A percentile compares a stretch with the other conserved stretches of the same genome.
Conservation (phyloP, 2,797 vertebrate genomes). For the Sebastes ruberrimus region DNA sequence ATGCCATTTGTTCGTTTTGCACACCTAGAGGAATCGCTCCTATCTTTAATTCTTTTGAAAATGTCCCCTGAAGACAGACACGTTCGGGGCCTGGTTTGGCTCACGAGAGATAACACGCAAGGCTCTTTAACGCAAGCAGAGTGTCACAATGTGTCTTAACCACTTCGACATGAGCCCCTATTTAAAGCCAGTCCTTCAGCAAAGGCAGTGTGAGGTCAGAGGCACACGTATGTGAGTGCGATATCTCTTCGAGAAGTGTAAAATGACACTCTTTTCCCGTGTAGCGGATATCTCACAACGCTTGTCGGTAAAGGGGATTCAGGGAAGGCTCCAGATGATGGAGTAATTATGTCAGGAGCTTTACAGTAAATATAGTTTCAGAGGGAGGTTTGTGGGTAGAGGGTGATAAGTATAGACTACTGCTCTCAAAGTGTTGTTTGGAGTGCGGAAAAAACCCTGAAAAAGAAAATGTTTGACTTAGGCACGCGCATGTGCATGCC, state of each 20-base stretch:
- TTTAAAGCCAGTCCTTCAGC: constrained; percentile 61
- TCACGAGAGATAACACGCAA: constrained; percentile 26
- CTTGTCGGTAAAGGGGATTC: constrained; percentile 6
- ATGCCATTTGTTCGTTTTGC: background rate
- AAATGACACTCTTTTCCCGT: constrained; percentile 32
- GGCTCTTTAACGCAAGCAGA: constrained; percentile 38
- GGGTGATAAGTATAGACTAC: constrained; percentile 24
- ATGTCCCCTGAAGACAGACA: background rate
- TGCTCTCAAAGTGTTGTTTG: constrained; percentile 11
- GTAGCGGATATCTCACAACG: background rate
- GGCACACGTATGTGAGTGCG: constrained; percentile 37
- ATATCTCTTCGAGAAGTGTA: constrained; percentile 46
- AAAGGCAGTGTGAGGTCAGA: constrained; percentile 60
- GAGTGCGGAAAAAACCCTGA: constrained; percentile 9
- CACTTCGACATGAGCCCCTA: constrained; percentile 51
- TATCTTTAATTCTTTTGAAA: background rate
- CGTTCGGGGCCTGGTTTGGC: background rate
- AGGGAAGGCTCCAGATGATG: constrained; percentile 11
- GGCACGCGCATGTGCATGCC: constrained; percentile 4
- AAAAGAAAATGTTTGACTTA: constrained; percentile 30
- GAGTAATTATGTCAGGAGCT: constrained; percentile 23
- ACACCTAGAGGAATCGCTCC: background rate
- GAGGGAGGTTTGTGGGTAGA: constrained; percentile 11
- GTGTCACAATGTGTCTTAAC: constrained; percentile 57
- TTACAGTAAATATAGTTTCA: constrained; percentile 30